Evolutionary conservation across 2,888 invertebrate genomes (phyloP).

Genomic region (Papilio protenor): DNA sequence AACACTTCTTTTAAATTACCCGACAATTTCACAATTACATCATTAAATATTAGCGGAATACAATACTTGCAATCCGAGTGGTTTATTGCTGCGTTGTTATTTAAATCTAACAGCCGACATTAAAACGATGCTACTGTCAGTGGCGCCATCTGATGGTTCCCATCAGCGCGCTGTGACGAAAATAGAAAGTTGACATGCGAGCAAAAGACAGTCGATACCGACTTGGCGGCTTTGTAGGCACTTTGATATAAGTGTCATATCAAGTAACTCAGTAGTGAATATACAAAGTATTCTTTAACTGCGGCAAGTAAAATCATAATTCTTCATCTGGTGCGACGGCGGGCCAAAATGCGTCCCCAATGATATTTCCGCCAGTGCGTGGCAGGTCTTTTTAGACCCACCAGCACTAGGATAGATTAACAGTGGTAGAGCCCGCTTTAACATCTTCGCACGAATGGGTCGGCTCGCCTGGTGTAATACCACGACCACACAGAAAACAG

Average conservation of each 20-base stretch:
- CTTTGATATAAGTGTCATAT: neutral
- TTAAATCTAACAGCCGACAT: constrained; percentile 11
- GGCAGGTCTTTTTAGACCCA: no score
- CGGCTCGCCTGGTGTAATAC: no score
- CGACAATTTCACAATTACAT: neutral
- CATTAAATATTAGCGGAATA: constrained; percentile 17
- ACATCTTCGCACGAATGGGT: no score
- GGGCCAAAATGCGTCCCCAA: no score
- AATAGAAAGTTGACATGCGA: constrained; percentile 33
- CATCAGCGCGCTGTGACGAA: constrained; percentile 23
- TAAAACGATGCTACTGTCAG: constrained; percentile 9
- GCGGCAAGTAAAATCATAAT: no score
- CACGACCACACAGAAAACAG: no score
- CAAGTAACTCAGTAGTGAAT: neutral
- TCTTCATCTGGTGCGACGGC: no score
- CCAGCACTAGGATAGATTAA: no score
- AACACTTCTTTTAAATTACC: neutral
- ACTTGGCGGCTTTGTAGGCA: neutral
- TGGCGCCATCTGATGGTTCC: constrained; percentile 30
- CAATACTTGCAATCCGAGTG: neutral
- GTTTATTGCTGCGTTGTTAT: constrained; percentile 12
- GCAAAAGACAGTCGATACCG: constrained; percentile 9
- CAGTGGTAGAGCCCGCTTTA: no score
- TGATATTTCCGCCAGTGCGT: no score
- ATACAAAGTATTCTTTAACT: neutral